A percentile compares a stretch with the other conserved stretches of the same genome.
These are phyloP conservation scores for Phacellophora camtschatica DNA, from an alignment of 30 jellyfish, hydroid and myxozoan genomes.

Conservation along the genomic window DNA sequence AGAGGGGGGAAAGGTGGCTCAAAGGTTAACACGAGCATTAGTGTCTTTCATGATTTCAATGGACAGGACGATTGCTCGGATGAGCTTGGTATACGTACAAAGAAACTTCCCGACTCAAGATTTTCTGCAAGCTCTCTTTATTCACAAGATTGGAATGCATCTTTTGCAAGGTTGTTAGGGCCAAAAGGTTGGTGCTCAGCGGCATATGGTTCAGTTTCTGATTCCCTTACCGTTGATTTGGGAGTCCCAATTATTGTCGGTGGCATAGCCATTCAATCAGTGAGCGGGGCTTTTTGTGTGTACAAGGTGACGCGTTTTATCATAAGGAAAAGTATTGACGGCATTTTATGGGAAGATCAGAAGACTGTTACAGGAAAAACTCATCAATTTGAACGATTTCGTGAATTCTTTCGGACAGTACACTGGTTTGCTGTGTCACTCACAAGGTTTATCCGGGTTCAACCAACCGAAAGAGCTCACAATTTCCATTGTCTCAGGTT, in stretches of 20 bases:
- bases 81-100: conserved; percentile 31
- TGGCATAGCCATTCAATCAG: conserved; percentile 40
- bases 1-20: neutral
- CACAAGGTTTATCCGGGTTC: conserved; percentile 11
- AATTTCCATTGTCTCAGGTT: conserved; percentile 18
- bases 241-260: conserved; percentile 1
- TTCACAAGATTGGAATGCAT: neutral
- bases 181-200: conserved; percentile 34
- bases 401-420: no score
- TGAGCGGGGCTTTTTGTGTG: no score
- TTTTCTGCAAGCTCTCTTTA: conserved; percentile 20
- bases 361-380: no score
- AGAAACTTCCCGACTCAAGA: conserved; percentile 20
- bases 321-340: neutral
- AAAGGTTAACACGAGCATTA: neutral
- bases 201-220: neutral
- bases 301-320: no score
- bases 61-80: conserved; percentile 34
- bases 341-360: neutral
- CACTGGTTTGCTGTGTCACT: conserved; percentile 25
- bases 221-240: conserved; percentile 27
- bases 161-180: conserved; percentile 14
- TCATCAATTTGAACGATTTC: no score
- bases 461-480: neutral
- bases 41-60: neutral